Base-by-base conservation (phyloP, 2,113 vertebrate genomes). In the Mixornis gularis region DNA sequence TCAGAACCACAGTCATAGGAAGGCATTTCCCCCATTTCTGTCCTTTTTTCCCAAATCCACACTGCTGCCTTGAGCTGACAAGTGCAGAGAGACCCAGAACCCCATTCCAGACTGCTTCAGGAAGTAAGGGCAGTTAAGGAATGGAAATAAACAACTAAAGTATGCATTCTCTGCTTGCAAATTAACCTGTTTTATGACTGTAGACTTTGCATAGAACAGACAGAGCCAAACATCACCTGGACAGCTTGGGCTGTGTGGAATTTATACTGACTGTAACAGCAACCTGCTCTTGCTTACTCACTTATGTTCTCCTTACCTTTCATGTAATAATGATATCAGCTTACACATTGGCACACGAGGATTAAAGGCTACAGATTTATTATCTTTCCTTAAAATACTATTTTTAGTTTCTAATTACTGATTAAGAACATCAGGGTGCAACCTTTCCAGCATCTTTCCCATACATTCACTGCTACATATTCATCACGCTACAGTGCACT, bases 321-420 rank as follows among this genome's bases (percentile, higher is more conserved):
- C 91, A 40, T 62, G 72, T 87, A 92, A 90, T 85, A 94, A 82
- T 92, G 91, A n/a, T 91, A 95, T 91, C 92, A 72, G 49, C n/a
- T 96, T 96, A 92, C 92, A 77, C 66, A n/a, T 4, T 91, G 84
- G 73, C 89, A 94, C 59, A 22, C 59, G 85, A 79, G 92, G 80
- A 96, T 95, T 92, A 95, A 94, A 82, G 78, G 87, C 89, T 93
- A 77, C 46, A 43, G 86, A 64, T 95, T 94, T 87, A 94, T 89
- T 81, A 92, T 94, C 95, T 93, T 95, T 43, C 59, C 87, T 63
- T 81, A 91, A 93, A 94, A 82, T 14, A 63, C 70, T 95, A 89
- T 89, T 92, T 95, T 95, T 90, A 92, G 95, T 95, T 89, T 95
- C 92, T 94, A 92, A 93, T 94, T 95, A 87, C 92, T 49, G 84